Evolutionary conservation across 1,140 invertebrate genomes (phyloP).

Genomic region (Galleria mellonella): DNA sequence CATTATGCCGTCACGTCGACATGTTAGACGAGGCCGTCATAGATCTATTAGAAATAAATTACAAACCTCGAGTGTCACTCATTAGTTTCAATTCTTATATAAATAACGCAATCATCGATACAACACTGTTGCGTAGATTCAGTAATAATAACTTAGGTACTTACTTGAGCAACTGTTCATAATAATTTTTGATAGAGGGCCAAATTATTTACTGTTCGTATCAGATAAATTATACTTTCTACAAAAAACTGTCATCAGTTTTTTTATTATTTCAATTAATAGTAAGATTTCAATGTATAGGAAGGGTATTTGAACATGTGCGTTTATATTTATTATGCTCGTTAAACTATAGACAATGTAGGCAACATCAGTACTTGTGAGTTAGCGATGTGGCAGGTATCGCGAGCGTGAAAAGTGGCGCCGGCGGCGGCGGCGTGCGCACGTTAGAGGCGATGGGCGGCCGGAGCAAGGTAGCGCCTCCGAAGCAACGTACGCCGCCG

Average conservation of each 20-base stretch:
- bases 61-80: slow-evolving; percentile 25
- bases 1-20: slow-evolving; percentile 50
- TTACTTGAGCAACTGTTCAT: too few relatives aligned
- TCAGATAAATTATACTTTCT: too few relatives aligned
- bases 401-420: slow-evolving; percentile 45
- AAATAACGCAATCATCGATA: slow-evolving; percentile 8
- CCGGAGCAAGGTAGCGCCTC: slow-evolving; percentile 26
- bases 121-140: too few relatives aligned
- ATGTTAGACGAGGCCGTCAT: slow-evolving; percentile 43
- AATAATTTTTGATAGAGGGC: too few relatives aligned
- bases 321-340: slow-evolving; percentile 13
- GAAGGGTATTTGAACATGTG: not conserved
- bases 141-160: too few relatives aligned
- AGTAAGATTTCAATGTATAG: slow-evolving; percentile 8
- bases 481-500: slow-evolving; percentile 41
- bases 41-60: slow-evolving; percentile 49
- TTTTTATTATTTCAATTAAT: too few relatives aligned
- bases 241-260: too few relatives aligned
- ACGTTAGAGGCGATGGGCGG: slow-evolving; percentile 12
- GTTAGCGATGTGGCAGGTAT: slow-evolving; percentile 9
- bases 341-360: slow-evolving; percentile 17
- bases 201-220: too few relatives aligned
- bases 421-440: slow-evolving; percentile 15
- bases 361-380: slow-evolving; percentile 19
- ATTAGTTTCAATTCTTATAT: slow-evolving; percentile 33